phyloP scores from a whole-genome alignment of 2,797 vertebrate genomes.

The Ptychobarbus kaznakovi region DNA sequence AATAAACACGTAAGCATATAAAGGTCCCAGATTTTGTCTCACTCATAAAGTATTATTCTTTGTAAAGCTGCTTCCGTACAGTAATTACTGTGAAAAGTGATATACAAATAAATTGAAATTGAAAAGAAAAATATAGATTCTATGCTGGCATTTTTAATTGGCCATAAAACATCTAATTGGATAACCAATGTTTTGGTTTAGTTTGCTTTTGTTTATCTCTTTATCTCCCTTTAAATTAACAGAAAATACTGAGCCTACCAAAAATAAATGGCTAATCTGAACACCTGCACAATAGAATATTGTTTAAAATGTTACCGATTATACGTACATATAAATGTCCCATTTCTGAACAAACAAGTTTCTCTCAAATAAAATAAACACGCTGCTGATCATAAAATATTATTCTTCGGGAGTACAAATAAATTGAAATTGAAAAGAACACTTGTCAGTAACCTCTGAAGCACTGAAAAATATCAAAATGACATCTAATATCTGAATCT shows the following conservation, averaged over 20 bases:
- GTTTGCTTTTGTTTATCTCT: not conserved
- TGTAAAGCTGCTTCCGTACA: not conserved
- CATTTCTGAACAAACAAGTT: no score
- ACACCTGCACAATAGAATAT: constrained; percentile 7
- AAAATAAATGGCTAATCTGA: constrained; percentile 6
- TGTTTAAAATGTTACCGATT: no score
- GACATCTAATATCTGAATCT: constrained; percentile 22
- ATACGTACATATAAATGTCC: no score
- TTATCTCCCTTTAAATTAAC: not conserved
- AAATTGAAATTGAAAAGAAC: no score
- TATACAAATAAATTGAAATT: not conserved
- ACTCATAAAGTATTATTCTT: not conserved
- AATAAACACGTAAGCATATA: not conserved
- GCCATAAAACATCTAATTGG: not conserved
- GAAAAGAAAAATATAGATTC: not conserved
- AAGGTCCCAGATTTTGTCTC: not conserved
- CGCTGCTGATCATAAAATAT: no score
- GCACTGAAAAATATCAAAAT: constrained; percentile 12
- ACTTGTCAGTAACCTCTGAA: constrained; percentile 13
- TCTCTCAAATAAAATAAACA: no score
- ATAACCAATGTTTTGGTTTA: not conserved
- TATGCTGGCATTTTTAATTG: not conserved
- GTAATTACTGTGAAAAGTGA: not conserved
- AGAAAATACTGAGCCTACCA: not conserved
- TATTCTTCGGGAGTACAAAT: no score